These are phyloP conservation scores for Pyrrhosoma nymphula DNA, from an alignment of 2,888 invertebrate species.

Conservation along the genomic window DNA sequence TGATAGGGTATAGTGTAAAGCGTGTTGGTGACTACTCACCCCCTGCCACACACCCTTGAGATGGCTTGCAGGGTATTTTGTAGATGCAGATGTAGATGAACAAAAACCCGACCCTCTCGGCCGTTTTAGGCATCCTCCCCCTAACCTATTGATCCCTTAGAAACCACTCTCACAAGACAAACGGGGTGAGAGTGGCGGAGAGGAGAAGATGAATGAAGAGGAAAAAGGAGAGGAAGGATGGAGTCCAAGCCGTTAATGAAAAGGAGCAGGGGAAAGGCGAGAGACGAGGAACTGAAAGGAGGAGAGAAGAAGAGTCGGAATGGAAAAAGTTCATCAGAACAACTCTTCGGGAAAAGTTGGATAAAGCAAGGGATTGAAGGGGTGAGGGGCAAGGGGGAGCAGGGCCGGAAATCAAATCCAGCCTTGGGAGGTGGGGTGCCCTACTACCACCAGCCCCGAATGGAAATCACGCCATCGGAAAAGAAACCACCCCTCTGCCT, in stretches of 20 bases:
- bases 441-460: background rate
- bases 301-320: background rate
- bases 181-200: background rate
- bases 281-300: background rate
- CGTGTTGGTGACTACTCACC: background rate
- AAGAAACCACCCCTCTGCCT: background rate
- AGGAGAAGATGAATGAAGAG: background rate
- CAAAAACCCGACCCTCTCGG: too few species aligned
- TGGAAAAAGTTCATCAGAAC: conserved; percentile 36
- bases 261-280: background rate
- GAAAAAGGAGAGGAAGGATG: background rate
- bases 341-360: conserved; percentile 21
- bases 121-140: too few species aligned
- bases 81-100: too few species aligned
- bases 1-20: too few species aligned
- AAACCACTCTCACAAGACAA: background rate
- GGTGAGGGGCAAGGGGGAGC: background rate
- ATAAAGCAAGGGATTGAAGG: background rate
- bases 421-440: background rate
- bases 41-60: too few species aligned
- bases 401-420: conserved; percentile 4
- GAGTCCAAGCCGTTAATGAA: background rate
- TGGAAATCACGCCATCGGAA: conserved; percentile 23
- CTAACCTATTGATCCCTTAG: too few species aligned
- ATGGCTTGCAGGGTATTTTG: too few species aligned